A percentile compares a stretch with the other conserved stretches of the same genome.
Conservation (phyloP, 2,888 invertebrate genomes). For the Oxycera nigricornis region DNA sequence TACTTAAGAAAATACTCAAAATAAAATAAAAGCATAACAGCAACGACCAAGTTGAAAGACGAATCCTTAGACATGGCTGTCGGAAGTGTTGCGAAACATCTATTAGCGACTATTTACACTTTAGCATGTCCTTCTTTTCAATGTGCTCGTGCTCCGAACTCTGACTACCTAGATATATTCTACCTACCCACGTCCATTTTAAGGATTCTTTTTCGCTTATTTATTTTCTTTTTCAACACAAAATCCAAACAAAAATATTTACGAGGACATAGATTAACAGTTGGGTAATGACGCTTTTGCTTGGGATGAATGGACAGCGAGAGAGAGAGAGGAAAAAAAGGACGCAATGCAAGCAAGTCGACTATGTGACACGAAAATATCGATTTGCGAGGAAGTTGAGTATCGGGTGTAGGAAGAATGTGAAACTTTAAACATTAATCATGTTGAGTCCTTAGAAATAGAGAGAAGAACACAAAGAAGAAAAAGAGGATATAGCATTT, state of each 20-base stretch:
- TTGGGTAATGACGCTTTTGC: not conserved
- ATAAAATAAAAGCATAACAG: not conserved
- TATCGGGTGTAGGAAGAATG: not conserved
- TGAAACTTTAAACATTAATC: not conserved
- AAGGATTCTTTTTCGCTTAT: not conserved
- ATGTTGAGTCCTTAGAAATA: not conserved
- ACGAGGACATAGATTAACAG: not conserved
- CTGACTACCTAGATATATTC: too few relatives aligned
- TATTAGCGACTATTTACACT: not conserved
- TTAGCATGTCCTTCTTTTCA: not conserved
- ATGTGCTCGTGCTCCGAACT: too few relatives aligned
- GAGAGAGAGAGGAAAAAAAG: not conserved
- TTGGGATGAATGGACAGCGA: not conserved
- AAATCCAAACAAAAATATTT: slow-evolving; percentile 6
- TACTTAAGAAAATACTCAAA: not conserved
- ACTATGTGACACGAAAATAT: not conserved
- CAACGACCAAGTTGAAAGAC: not conserved
- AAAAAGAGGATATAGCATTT: too few relatives aligned
- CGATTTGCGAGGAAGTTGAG: not conserved
- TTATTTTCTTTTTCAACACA: not conserved
- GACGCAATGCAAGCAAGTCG: not conserved
- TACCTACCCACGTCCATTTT: too few relatives aligned
- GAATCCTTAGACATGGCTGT: not conserved
- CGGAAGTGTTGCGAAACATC: slow-evolving; percentile 3
- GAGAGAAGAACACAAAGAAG: not conserved